phyloP scores from a whole-genome alignment of 2,113 vertebrate genomes.

The Leptodactylus fuscus region DNA sequence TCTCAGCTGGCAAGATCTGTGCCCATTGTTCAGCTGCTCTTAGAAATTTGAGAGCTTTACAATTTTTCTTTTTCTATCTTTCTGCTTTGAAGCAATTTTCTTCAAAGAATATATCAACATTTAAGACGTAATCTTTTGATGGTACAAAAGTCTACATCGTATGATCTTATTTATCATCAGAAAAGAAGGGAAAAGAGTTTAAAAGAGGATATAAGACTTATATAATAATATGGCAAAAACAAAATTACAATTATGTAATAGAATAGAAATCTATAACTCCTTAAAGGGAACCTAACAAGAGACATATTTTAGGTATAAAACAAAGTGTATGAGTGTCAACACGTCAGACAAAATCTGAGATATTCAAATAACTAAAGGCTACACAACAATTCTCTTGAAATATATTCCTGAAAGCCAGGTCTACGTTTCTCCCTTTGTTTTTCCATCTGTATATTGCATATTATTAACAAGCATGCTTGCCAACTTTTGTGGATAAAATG shows the following conservation, averaged over 20 bases:
- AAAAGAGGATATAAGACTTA: not conserved
- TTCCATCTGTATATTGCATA: slow-evolving; percentile 5
- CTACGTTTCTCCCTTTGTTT: not conserved
- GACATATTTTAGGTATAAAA: not conserved
- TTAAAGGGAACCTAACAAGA: not conserved
- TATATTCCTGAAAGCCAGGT: not conserved
- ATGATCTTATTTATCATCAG: slow-evolving; percentile 17
- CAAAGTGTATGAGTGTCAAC: not conserved
- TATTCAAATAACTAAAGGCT: not conserved
- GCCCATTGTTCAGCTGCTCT: slow-evolving; percentile 20
- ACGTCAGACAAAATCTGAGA: not conserved
- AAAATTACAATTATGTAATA: not conserved
- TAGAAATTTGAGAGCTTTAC: slow-evolving; percentile 42
- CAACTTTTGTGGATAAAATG: not conserved
- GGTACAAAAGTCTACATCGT: slow-evolving; percentile 5
- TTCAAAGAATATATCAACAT: slow-evolving; percentile 20
- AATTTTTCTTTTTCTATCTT: not conserved
- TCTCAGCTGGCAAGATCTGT: slow-evolving; percentile 8
- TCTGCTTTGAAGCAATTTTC: not conserved
- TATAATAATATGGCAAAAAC: not conserved
- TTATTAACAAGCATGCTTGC: not conserved
- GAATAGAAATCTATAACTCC: not conserved
- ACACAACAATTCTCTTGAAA: not conserved
- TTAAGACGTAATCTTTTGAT: slow-evolving; percentile 18
- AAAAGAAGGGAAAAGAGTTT: not conserved